A percentile compares a stretch with the other conserved stretches of the same genome.
phyloP scores from a whole-genome alignment of 2,888 invertebrate genomes.

The Lamellibrachia satsuma region DNA sequence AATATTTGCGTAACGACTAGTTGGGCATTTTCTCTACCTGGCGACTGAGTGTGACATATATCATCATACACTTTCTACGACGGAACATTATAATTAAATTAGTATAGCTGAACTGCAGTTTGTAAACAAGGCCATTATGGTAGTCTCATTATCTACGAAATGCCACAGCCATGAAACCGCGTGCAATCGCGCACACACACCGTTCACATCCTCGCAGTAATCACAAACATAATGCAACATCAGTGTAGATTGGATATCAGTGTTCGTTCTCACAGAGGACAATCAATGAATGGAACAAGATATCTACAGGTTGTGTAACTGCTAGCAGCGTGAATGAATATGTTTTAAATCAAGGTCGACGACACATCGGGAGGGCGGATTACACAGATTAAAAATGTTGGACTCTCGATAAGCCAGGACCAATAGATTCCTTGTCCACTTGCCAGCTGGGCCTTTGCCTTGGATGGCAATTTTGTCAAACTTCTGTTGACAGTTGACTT shows the following conservation, averaged over 20 bases:
- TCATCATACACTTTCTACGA: not conserved
- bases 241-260: no score
- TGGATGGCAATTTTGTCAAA: not conserved
- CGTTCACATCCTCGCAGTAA: not conserved
- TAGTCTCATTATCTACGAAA: not conserved
- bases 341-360: no score
- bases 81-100: not conserved
- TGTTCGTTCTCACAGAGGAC: no score
- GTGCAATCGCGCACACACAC: not conserved
- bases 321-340: no score
- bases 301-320: no score
- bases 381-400: no score
- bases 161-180: not conserved
- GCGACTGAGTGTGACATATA: not conserved
- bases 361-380: no score
- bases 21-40: not conserved
- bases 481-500: constrained; percentile 17
- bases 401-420: no score
- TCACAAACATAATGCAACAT: not conserved
- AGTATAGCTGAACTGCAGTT: not conserved
- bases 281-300: no score
- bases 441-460: no score
- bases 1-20: not conserved
- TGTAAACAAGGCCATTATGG: no score
- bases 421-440: no score